Conservation (phyloP, 2,113 vertebrate genomes). For the Salvelinus namaycush region DNA sequence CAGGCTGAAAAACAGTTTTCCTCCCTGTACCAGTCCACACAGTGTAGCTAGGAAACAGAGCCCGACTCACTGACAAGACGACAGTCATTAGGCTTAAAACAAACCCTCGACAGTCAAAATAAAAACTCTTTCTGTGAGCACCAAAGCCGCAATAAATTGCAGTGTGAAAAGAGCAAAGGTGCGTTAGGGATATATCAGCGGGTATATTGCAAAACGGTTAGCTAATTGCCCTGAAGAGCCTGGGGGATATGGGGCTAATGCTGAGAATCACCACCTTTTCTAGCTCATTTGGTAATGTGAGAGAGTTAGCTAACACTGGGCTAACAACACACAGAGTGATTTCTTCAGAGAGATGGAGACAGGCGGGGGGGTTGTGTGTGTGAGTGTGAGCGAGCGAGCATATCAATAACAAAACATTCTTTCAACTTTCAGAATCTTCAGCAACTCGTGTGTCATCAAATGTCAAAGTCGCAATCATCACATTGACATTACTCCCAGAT, state of each 20-base stretch:
- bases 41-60: slow-evolving; percentile 53
- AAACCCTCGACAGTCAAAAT: slow-evolving; percentile 45
- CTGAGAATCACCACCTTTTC: slow-evolving; percentile 48
- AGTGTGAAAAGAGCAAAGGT: not conserved
- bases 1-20: slow-evolving; percentile 5
- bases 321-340: too few species aligned
- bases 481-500: too few species aligned
- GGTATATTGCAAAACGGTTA: slow-evolving; percentile 24
- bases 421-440: too few species aligned
- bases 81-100: slow-evolving; percentile 49
- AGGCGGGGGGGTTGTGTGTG: too few species aligned
- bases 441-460: too few species aligned
- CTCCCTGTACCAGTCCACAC: slow-evolving; percentile 14
- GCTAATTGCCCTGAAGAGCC: slow-evolving; percentile 19
- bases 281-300: slow-evolving; percentile 49
- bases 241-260: too few species aligned
- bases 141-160: slow-evolving; percentile 8
- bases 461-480: too few species aligned
- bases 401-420: too few species aligned
- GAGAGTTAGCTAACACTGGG: too few species aligned
- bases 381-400: too few species aligned
- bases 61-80: slow-evolving; percentile 18
- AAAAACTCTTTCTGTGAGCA: too few species aligned
- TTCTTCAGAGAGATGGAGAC: too few species aligned
- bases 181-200: slow-evolving; percentile 23